These are phyloP conservation scores for Subanguina moxae DNA, from an alignment of 1,140 invertebrate species.

Conservation along the genomic window DNA sequence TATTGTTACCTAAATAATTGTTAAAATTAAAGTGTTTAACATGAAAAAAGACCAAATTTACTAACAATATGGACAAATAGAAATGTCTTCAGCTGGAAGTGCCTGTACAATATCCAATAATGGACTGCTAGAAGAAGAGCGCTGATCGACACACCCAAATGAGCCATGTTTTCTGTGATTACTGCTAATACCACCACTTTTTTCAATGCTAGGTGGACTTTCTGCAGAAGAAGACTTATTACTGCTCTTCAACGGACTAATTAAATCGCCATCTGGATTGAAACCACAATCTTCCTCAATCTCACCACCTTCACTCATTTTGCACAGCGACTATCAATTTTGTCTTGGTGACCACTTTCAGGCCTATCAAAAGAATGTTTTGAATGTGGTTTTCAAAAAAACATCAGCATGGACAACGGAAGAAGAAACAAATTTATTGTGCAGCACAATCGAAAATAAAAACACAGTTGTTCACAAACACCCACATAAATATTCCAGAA, in stretches of 20 bases:
- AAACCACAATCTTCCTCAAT: constrained; percentile 5
- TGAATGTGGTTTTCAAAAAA: too few relatives aligned
- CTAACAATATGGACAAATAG: constrained; percentile 49
- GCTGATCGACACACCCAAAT: not conserved
- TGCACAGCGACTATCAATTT: not conserved
- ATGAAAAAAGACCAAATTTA: too few relatives aligned
- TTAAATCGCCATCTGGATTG: not conserved
- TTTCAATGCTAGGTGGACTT: constrained; percentile 14
- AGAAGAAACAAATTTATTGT: too few relatives aligned
- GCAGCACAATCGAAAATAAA: too few relatives aligned
- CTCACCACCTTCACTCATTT: constrained; percentile 12
- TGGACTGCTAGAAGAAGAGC: constrained; percentile 26
- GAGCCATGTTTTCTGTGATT: not conserved
- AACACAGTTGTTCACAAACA: too few relatives aligned
- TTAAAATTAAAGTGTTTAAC: not conserved
- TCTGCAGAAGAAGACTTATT: constrained; percentile 11
- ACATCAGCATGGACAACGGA: too few relatives aligned
- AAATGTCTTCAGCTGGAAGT: constrained; percentile 23
- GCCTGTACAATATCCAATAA: constrained; percentile 24
- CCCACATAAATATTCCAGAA: too few relatives aligned
- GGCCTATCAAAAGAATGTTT: not conserved
- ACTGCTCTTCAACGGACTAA: constrained; percentile 12
- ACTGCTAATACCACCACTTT: not conserved
- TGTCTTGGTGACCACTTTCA: not conserved
- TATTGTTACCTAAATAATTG: too few relatives aligned